Base-by-base conservation (phyloP, 2,888 invertebrate genomes). In the Drosophila imparisetae region DNA sequence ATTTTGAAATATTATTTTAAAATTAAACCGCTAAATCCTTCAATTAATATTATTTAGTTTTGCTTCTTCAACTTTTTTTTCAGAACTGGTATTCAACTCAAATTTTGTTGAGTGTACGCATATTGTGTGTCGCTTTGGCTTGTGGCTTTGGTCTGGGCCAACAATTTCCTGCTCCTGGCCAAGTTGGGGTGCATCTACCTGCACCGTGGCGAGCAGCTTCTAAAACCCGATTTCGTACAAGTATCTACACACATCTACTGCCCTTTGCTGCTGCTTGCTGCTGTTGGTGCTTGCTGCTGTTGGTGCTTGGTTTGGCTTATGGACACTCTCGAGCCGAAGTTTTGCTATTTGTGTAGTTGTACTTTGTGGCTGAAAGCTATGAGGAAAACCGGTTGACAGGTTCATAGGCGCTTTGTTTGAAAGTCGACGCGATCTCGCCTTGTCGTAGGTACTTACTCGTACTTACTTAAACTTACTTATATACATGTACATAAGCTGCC, bases 331-430 rank as follows among this genome's bases (percentile, higher is more conserved):
- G 66, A 80, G 72, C 81, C 66, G 70, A 81, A 78, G 75, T 72
- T 83, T 79, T 75, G 78, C 86, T 78, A 86, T 85, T 89, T 87
- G 82, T 86, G 73, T 66, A 58, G 80, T 80, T 76, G 68, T 80
- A 69, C 66, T 70, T 67, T 68, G 60, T 58, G 81, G 81, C 32
- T 40, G 55, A 69, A 63, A 57, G 58, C 49, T 42, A 36, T 50
- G 55, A 59, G 13, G 34, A 38, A 76, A 85, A 86, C 85, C 85
- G 85, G 85, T 86, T 86, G 81, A 75, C 83, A 80, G 85, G 85
- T 89, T 88, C 86, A 88, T 88, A 88, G 90, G 85, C 88, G 88
- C 86, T 74, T 89, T 81, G 71, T 80, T 80, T 66, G 78, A 72
- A 79, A 78, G 66, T 66, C 53, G 75, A 63, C 27, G 50, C 64